Evolutionary conservation across 1,140 invertebrate species (phyloP), one percentile per base, ranked within the genome.

Genomic region (Diabrotica undecimpunctata): DNA sequence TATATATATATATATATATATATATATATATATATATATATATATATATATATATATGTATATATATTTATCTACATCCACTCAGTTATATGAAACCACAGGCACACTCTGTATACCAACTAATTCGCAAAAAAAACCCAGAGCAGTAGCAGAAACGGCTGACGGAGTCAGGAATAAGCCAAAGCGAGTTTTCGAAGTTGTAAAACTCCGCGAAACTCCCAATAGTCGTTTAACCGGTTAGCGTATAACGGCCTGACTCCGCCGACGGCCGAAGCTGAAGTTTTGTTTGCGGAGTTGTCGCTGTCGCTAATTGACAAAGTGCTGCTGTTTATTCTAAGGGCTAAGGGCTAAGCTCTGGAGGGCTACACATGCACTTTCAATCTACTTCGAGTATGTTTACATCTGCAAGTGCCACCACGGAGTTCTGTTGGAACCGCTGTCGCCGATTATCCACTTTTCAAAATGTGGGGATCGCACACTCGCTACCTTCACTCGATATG

Each of bases 281-380:
- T 57, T 66, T 67, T 64, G 65, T 67, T 63, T 64, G 65, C 46
- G 58, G 64, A 64, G 61, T 65, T 65, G 68, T 69, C 62, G 62
- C 58, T 68, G 66, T 70, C 71, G 65, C 67, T 72, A 72, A 72
- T 70, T 72, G 71, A 70, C 71, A 69, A 69, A 70, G 69, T 67
- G 66, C 62, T 67, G 66, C 62, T 72, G 71, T 72, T 72, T 72
- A 72, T 72, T 72, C 68, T 72, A 72, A 72, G 71, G 71, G 41
- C 41, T 46, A 46, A 46, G 41, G 41, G 41, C 41, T n/a, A n/a
- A 46, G 41, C n/a, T 46, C 41, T 46, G 41, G n/a, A 46, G 41
- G 41, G 71, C 66, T 69, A 69, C 68, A 70, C 69, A 72, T 70
- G 69, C 71, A 72, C 71, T 72, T 72, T 67, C 71, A 72, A 72